Evolutionary conservation across 2,888 invertebrate species (phyloP), one percentile per base, ranked within the genome.

Genomic region (Lasioglossum zephyrum): DNA sequence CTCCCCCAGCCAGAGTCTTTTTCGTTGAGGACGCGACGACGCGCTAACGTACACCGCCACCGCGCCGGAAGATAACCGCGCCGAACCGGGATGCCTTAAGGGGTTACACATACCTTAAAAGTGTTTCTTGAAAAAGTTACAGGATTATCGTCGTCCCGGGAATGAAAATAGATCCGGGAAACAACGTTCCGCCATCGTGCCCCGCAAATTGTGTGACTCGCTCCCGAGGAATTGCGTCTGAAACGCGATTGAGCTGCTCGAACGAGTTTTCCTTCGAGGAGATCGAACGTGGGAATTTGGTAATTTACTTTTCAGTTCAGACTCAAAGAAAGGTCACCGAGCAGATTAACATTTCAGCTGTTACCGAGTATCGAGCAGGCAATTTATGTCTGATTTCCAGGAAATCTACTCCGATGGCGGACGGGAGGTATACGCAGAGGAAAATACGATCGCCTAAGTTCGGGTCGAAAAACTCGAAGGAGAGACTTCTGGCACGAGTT

Each of bases 281-380:
- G 6, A 31, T 63, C 63, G 63, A 31, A 13, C 3, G 11, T 0
- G 60, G 26, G n/a, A 26, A 57, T 57, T 26, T 26, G 9, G 11
- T 6, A n/a, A n/a, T 47, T 47, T 47, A n/a, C 22, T 8, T 53
- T 53, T 9, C 8, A 22, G 22, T 53, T 5, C 49, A 22, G 49
- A 82, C 49, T 57, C 53, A 39, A 41, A 47, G 36, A 8, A 8
- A 22, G 16, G 13, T 5, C 49, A 36, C 8, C 31, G 16, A 16
- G 11, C 44, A 80, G 79, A 85, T 86, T 85, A 87, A 87, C 86
- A 87, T 82, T 87, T 87, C 47, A 86, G 53, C 53, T 53, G 47
- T 53, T 18, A 39, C 39, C 53, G 53, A 13, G 74, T 74, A 66
- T 73, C 72, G 22, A 13, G 70, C 77, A 72, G 74, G 74, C 77